Evolutionary conservation across 1,140 invertebrate species (phyloP), one percentile per base, ranked within the genome.

Genomic region (Rhopalosiphum padi): DNA sequence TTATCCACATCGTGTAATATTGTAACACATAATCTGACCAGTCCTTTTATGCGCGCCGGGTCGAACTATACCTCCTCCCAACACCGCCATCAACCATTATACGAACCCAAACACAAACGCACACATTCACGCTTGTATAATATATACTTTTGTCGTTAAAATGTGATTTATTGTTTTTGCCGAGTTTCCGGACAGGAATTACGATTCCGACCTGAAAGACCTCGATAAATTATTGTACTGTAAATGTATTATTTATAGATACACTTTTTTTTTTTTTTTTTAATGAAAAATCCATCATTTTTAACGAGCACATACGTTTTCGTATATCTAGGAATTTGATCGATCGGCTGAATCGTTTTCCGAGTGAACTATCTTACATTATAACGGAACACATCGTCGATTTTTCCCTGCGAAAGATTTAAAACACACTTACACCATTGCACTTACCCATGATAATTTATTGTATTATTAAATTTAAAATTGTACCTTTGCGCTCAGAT

Each of bases 161-260:
- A 68, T 68, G 30, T 82, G 90, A 91, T 91, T 91, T 91, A 91
- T 91, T n/a, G 90, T 82, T 43, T 77, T n/a, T 43, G 90, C 41
- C 37, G 22, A 91, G 60, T 91, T 68, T 90, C 88, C 88, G 55
- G 55, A 77, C 11, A 91, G 60, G 41, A 91, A 91, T 68, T 77
- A 77, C 25, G 8, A 77, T 68, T 91, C 77, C n/a, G 55, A 25
- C 60, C 90, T 30, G 90, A 91, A 51, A 48, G 86, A 87, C 90
- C 55, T 68, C 89, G 55, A 68, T 90, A 41, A 90, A 90, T 68
- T 90, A 90, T 90, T 55, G 22, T 85, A 43, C 22, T 85, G 37
- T 30, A 85, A 85, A 85, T 41, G 83, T n/a, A 11, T 41, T 85
- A 85, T 85, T 85, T 41, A 77, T 77, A 77, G 30, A 77, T 77